Evolutionary conservation across 2,797 vertebrate species (phyloP), one percentile per base, ranked within the genome.

Genomic region (Dipus sagitta): DNA sequence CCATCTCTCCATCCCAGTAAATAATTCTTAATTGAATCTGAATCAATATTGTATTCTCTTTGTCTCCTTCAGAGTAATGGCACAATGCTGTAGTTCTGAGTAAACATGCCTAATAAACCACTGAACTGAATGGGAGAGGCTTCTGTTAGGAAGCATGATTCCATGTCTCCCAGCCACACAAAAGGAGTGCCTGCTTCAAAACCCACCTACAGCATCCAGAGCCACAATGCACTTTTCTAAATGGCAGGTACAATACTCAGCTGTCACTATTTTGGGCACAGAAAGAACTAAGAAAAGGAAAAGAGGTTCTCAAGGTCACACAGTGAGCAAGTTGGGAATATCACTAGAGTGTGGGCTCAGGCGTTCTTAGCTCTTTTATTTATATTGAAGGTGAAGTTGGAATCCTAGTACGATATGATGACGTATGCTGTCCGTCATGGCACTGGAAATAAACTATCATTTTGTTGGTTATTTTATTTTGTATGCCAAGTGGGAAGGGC

Each of bases 381-480:
- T 64, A 72, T 78, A 14, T 67, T 76, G 47, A 23, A 74, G 32
- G 67, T 67, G 6, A 78, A 85, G 38, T 3, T 68, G 42, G 74
- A 78, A 28, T 79, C 26, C 34, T 71, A 54, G 18, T 28, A 24
- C 58, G n/a, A 52, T 17, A 26, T 6, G 7, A 65, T 42, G 52
- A 38, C 10, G 38, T 34, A 62, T 60, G 67, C 60, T 58, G 10
- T 14, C 86, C 80, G 72, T 84, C 75, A 71, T 65, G 42, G 58
- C 54, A 10, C 42, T 91, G 24, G 17, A 81, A 97, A 97, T 97
- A 97, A 98, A 96, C 80, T 6, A 54, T 88, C 82, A 94, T 97
- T 97, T 97, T 67, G 24, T 75, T 94, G 75, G 68, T 95, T 92
- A 95, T 96, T 97, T 97, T 97, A 97, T 96, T 96, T n/a, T 96